Evolutionary conservation across 2,888 invertebrate genomes (phyloP).

Genomic region (Eupithecia vulgata): DNA sequence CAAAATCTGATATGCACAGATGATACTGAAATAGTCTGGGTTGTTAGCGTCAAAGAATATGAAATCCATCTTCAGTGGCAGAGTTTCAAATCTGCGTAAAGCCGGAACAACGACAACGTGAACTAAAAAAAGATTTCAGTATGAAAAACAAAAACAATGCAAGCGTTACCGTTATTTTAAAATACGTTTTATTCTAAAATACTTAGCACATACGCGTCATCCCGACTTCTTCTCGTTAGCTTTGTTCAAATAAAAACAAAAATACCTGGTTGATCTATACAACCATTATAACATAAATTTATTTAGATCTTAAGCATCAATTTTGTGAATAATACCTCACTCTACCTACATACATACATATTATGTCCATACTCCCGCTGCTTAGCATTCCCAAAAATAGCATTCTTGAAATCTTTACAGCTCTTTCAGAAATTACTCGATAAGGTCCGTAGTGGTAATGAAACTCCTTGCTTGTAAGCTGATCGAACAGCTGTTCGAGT

Average conservation of each 20-base stretch:
- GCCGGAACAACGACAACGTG: constrained; percentile 61
- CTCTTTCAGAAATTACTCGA: constrained; percentile 48
- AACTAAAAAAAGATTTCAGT: constrained; percentile 49
- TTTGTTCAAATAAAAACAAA: no score
- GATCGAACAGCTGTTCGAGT: constrained; percentile 50
- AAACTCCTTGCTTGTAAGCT: constrained; percentile 54
- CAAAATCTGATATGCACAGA: constrained; percentile 60
- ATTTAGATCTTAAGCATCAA: no score
- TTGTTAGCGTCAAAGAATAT: constrained; percentile 57
- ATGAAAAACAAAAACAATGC: not conserved
- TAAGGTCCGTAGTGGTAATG: constrained; percentile 43
- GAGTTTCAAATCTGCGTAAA: constrained; percentile 50
- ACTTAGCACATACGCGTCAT: no score
- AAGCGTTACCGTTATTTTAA: not conserved
- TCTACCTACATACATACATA: constrained; percentile 42
- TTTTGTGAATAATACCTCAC: no score
- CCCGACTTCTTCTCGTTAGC: no score
- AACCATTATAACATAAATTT: no score
- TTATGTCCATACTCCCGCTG: constrained; percentile 47
- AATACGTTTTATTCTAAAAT: not conserved
- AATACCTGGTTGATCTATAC: no score
- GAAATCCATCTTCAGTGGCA: constrained; percentile 65
- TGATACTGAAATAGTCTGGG: constrained; percentile 51
- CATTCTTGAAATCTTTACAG: constrained; percentile 48
- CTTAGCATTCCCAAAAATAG: constrained; percentile 48